Conservation (phyloP, 2,113 vertebrate species). For the Corythoichthys haematopterus region DNA sequence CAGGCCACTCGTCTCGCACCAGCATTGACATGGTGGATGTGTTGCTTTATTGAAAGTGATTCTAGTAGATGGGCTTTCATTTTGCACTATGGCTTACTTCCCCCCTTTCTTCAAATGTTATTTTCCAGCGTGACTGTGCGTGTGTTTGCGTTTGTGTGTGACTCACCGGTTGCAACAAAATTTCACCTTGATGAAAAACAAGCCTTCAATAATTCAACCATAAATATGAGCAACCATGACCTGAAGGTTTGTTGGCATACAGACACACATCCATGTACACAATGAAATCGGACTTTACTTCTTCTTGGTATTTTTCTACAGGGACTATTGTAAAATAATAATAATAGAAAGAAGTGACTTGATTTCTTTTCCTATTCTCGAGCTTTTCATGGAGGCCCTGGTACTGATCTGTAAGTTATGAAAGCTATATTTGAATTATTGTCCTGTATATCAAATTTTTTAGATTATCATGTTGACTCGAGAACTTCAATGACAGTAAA, state of each 20-base stretch:
- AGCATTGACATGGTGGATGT: constrained; percentile 1
- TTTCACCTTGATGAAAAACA: constrained; percentile 55
- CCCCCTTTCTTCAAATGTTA: constrained; percentile 23
- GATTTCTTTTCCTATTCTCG: not conserved
- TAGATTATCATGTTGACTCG: not conserved
- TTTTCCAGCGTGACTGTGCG: constrained; percentile 22
- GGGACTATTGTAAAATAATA: not conserved
- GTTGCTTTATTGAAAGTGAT: not conserved
- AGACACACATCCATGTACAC: not conserved
- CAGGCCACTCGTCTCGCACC: not conserved
- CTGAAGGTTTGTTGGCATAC: constrained; percentile 6
- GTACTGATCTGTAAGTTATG: not conserved
- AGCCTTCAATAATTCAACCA: constrained; percentile 50
- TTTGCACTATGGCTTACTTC: constrained; percentile 6
- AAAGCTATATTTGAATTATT: not conserved
- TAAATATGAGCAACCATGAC: constrained; percentile 41
- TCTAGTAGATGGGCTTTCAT: constrained; percentile 11
- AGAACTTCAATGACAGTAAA: no score
- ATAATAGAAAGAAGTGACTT: not conserved
- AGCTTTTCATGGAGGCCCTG: not conserved
- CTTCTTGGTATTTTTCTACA: not conserved
- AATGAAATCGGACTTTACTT: not conserved
- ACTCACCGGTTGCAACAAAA: constrained; percentile 15
- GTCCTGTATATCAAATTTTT: not conserved
- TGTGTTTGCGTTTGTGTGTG: not conserved